A percentile compares a stretch with the other conserved stretches of the same genome.
Conservation (phyloP, 2,113 vertebrate species). For the Camarhynchus parvulus region DNA sequence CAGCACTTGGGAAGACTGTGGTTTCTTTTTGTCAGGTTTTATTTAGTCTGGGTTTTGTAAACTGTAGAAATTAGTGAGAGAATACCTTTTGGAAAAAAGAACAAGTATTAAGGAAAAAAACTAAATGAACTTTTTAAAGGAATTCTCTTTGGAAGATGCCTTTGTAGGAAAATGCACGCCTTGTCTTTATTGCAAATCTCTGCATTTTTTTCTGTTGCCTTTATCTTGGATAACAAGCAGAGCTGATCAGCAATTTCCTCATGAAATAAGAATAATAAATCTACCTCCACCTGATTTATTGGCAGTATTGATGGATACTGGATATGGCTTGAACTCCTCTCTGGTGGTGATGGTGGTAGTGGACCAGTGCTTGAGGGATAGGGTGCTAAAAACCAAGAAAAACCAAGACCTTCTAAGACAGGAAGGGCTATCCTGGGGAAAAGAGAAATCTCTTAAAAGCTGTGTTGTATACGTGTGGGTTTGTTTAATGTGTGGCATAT, state of each 20-base stretch:
- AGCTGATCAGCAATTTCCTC: conserved; percentile 19
- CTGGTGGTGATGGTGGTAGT: background rate
- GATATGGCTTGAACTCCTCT: background rate
- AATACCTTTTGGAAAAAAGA: background rate
- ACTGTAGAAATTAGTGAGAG: background rate
- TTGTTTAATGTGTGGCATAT: conserved; percentile 63
- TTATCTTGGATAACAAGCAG: background rate
- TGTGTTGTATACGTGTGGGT: conserved; percentile 14
- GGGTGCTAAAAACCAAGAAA: background rate
- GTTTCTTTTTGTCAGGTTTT: background rate
- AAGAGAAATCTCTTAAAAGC: conserved; percentile 27
- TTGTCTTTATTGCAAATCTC: background rate
- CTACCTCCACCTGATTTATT: background rate
- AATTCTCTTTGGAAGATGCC: background rate
- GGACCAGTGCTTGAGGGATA: background rate
- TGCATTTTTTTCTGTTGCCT: background rate
- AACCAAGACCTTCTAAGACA: background rate
- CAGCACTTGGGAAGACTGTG: background rate
- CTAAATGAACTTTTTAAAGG: background rate
- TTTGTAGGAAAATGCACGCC: background rate
- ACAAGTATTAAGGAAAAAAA: background rate
- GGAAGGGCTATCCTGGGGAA: background rate
- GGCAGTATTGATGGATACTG: background rate
- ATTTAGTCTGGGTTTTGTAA: background rate
- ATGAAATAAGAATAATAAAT: conserved; percentile 39